Percentiles rank a stretch among this genome's conserved stretches.
Conservation (phyloP, 2,888 invertebrate genomes). For the Timema podura region DNA sequence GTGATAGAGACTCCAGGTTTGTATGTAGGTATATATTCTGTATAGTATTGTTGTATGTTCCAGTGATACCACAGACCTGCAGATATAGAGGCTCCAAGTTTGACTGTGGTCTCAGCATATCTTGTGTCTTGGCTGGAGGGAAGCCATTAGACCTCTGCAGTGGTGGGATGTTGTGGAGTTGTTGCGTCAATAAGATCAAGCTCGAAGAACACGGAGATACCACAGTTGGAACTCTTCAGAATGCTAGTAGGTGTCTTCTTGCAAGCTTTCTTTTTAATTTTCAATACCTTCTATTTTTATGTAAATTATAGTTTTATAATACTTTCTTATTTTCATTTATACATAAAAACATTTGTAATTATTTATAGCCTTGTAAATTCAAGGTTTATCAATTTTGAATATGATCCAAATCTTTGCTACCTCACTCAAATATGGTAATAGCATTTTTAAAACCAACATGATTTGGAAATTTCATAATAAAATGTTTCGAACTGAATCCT, state of each 20-base stretch:
- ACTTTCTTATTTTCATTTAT: too few species aligned
- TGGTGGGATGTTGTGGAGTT: conserved; percentile 92
- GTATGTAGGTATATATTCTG: too few species aligned
- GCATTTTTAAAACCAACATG: too few species aligned
- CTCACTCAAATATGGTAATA: too few species aligned
- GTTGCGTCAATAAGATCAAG: conserved; percentile 77
- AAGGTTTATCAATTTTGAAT: too few species aligned
- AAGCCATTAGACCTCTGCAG: conserved; percentile 86
- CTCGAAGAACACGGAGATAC: conserved; percentile 39
- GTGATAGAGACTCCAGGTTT: conserved; percentile 59
- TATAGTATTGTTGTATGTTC: conserved; percentile 19
- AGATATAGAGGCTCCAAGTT: conserved; percentile 81
- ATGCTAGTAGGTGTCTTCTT: conserved; percentile 72
- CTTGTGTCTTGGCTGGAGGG: conserved; percentile 84
- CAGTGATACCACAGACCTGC: conserved; percentile 47
- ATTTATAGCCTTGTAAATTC: too few species aligned
- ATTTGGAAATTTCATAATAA: too few species aligned
- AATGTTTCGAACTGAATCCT: too few species aligned
- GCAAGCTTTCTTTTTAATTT: neutral
- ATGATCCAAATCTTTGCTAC: too few species aligned
- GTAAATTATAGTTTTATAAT: too few species aligned
- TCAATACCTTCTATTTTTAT: too few species aligned
- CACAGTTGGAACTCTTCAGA: conserved; percentile 60
- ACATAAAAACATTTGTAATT: too few species aligned
- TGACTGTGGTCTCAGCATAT: conserved; percentile 86